Evolutionary conservation across 1,140 invertebrate species (phyloP).

Genomic region (Drosophila lacertosa): DNA sequence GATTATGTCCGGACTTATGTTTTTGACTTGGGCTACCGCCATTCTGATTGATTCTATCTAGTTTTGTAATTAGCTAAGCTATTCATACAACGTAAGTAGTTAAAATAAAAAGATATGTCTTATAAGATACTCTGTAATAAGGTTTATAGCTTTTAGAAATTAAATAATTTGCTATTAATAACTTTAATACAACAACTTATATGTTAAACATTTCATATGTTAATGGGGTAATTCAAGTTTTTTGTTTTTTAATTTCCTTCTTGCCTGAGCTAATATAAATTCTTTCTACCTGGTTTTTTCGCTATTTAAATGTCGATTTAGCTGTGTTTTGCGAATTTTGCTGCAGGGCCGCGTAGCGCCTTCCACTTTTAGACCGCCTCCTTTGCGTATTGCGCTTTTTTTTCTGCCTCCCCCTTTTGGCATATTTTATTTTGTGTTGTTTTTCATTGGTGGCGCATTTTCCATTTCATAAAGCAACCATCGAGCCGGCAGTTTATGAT

Average conservation of each 20-base stretch:
- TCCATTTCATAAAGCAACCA: constrained; percentile 80
- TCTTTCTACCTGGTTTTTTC: constrained; percentile 7
- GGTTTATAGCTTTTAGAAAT: too few species aligned
- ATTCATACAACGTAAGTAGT: too few species aligned
- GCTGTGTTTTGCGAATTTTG: constrained; percentile 18
- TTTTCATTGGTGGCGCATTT: constrained; percentile 74
- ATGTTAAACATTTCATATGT: too few species aligned
- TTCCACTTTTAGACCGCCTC: not conserved
- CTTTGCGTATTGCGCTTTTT: constrained; percentile 5
- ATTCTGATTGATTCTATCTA: not conserved
- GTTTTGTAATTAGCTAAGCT: constrained; percentile 13
- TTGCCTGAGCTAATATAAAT: constrained; percentile 16
- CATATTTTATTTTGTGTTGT: constrained; percentile 53
- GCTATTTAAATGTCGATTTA: constrained; percentile 51
- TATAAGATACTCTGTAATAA: not conserved
- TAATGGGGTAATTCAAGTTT: not conserved
- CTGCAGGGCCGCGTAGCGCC: constrained; percentile 13
- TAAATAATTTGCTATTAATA: too few species aligned
- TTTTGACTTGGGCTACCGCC: not conserved
- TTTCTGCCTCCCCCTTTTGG: constrained; percentile 1
- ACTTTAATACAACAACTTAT: too few species aligned
- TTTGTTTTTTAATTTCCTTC: constrained; percentile 20
- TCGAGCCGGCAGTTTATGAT: constrained; percentile 71
- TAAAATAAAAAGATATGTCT: too few species aligned
- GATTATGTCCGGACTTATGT: not conserved